Conservation (phyloP, 1,140 invertebrate genomes). For the Orius laevigatus region DNA sequence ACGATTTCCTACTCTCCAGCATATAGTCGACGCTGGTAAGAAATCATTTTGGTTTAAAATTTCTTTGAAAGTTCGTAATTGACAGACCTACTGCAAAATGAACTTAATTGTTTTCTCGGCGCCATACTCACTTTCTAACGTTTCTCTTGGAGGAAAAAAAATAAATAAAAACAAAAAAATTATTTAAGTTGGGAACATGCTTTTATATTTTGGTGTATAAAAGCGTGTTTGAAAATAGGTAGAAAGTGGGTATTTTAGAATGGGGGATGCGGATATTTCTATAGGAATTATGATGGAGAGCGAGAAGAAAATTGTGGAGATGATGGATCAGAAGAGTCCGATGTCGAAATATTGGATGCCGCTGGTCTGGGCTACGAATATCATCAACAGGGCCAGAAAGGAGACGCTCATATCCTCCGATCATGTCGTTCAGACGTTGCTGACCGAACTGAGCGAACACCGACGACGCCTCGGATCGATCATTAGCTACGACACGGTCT, state of each 20-base stretch:
- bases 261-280: conserved; percentile 5
- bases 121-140: neutral
- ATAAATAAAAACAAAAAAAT: too few relatives aligned
- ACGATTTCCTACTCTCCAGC: conserved; percentile 76
- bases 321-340: conserved; percentile 64
- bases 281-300: conserved; percentile 78
- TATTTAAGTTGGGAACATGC: too few relatives aligned
- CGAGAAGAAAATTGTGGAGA: conserved; percentile 76
- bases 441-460: conserved; percentile 72
- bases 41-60: neutral
- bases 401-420: conserved; percentile 66
- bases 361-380: conserved; percentile 77
- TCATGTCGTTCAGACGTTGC: conserved; percentile 70
- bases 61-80: too few relatives aligned
- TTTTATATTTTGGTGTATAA: neutral
- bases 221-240: too few relatives aligned
- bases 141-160: too few relatives aligned
- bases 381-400: conserved; percentile 69
- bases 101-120: too few relatives aligned
- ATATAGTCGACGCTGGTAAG: conserved; percentile 77
- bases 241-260: too few relatives aligned
- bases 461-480: conserved; percentile 58
- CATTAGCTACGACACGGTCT: conserved; percentile 91
- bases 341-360: conserved; percentile 93
- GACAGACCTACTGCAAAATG: too few relatives aligned